These are phyloP conservation scores for Drosophila atroscutellata DNA, from an alignment of 2,888 invertebrate genomes.

Conservation along the genomic window DNA sequence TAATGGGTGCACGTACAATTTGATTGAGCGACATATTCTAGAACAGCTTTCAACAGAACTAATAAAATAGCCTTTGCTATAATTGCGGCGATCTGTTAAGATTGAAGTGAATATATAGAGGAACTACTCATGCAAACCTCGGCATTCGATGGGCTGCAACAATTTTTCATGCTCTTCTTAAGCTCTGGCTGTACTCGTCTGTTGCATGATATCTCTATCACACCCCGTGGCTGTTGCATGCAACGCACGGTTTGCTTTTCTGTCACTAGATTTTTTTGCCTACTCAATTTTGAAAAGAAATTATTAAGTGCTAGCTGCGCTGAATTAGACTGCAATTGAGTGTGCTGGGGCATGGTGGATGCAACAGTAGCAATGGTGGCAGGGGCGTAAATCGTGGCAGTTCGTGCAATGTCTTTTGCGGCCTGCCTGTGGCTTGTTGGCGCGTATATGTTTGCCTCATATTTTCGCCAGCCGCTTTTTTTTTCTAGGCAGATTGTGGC, in stretches of 20 bases:
- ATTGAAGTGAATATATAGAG: neutral
- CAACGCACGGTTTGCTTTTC: conserved; percentile 29
- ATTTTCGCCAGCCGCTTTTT: conserved; percentile 52
- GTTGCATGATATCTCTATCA: conserved; percentile 54
- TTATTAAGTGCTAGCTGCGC: conserved; percentile 80
- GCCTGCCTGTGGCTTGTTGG: conserved; percentile 59
- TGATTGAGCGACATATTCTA: neutral
- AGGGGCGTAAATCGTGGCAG: conserved; percentile 37
- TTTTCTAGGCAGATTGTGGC: conserved; percentile 45
- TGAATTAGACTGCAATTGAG: conserved; percentile 81
- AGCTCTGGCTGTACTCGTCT: conserved; percentile 16
- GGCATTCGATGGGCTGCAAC: neutral
- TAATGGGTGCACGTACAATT: neutral
- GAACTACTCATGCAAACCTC: conserved; percentile 37
- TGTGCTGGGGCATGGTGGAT: conserved; percentile 43
- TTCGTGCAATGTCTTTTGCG: conserved; percentile 61
- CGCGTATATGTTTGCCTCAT: conserved; percentile 64
- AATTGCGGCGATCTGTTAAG: neutral
- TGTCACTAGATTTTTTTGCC: conserved; percentile 41
- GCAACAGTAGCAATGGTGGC: conserved; percentile 2
- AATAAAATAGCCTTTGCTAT: neutral
- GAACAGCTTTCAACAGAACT: neutral
- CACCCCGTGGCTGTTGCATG: conserved; percentile 28
- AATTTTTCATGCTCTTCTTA: conserved; percentile 18
- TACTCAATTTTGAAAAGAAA: conserved; percentile 77